Base-by-base conservation (phyloP, 2,888 invertebrate species). In the Andrena camellia region DNA sequence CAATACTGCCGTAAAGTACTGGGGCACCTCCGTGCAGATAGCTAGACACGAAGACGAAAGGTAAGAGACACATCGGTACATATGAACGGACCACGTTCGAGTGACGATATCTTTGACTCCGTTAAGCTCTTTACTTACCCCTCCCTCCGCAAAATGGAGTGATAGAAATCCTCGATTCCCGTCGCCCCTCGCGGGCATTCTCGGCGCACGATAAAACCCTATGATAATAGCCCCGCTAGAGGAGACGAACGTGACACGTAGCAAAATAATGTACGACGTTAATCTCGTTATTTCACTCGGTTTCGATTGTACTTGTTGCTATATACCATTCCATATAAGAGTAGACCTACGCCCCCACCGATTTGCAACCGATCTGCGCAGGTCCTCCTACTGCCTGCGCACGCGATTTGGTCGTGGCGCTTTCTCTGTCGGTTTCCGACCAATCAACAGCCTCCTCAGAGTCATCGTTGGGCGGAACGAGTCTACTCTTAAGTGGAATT, bases 181-280 rank as follows among this genome's bases (percentile, higher is more conserved):
- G 59, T 76, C 68, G 72, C 60, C 76, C 42, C 52, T 72, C 29
- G 42, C 72, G n/a, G 70, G 20, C 20, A 33, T 13, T 68, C 66
- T 33, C 57, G 57, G 63, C 31, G 48, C 69, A 33, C 68, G 69
- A 78, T 81, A 78, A 73, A 73, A 81, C 57, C 78, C 33, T 80
- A 69, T 72, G 62, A 54, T 54, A 59, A 68, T 78, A 71, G 66
- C 64, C 83, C 69, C 71, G 74, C 77, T 80, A 69, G 68, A 78
- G 78, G 84, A 89, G 83, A 89, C 88, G 81, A 89, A 84, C 89
- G 87, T 88, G 89, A 86, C 84, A 86, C 84, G 83, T 90, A 88
- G 82, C 86, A 89, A 89, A 89, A 89, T 89, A 89, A 90, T 84
- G 76, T 87, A 88, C 83, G 83, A 84, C 79, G 82, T 83, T 88